These are phyloP conservation scores for Todiramphus chloris DNA, from an alignment of 2,113 vertebrate species.

Conservation along the genomic window DNA sequence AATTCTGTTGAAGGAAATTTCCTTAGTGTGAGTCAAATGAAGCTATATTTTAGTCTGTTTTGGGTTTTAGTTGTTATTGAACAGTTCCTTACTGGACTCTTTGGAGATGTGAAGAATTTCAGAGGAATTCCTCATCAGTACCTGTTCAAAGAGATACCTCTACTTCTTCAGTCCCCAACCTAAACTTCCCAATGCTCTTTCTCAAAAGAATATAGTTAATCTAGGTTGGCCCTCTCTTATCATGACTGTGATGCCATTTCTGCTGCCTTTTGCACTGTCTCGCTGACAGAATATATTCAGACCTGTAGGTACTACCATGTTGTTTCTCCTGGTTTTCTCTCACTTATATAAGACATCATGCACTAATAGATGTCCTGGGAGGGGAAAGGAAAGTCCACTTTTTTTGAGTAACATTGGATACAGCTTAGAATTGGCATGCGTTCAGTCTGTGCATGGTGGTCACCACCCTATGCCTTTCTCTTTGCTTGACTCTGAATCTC, in stretches of 20 bases:
- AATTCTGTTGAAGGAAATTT: background rate
- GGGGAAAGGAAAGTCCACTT: background rate
- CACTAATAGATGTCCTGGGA: background rate
- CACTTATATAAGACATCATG: background rate
- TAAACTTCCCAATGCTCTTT: background rate
- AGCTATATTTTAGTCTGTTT: background rate
- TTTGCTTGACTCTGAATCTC: background rate
- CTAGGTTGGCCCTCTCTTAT: background rate
- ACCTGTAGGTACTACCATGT: background rate
- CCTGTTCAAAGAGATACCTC: background rate
- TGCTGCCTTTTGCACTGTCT: background rate
- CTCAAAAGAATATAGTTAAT: background rate
- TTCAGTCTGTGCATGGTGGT: background rate
- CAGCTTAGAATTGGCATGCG: fast-evolving
- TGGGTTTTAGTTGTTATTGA: background rate
- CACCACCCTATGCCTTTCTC: background rate
- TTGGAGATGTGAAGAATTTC: background rate
- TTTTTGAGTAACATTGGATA: background rate
- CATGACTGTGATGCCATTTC: background rate
- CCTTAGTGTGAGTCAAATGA: background rate
- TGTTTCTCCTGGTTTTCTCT: background rate
- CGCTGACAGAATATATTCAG: background rate
- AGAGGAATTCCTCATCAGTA: background rate
- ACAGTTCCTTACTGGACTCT: background rate
- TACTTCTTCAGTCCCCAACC: background rate